These are phyloP conservation scores for Ifrita kowaldi DNA, from an alignment of 2,113 vertebrate genomes.

Conservation along the genomic window DNA sequence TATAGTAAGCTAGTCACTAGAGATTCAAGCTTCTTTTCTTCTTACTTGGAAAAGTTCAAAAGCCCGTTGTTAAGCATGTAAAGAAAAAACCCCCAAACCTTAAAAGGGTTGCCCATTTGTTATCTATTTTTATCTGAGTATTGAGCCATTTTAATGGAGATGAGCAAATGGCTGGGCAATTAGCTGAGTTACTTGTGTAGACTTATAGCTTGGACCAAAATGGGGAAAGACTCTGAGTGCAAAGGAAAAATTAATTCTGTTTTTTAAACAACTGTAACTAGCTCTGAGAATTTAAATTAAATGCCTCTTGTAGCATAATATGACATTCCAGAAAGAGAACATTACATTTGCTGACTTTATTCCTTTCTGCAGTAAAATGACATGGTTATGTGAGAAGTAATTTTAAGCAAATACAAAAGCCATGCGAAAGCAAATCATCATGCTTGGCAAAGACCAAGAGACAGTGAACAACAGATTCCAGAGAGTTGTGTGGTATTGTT, in stretches of 20 bases:
- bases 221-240: neutral
- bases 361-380: neutral
- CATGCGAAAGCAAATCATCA: neutral
- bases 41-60: slow-evolving; percentile 47
- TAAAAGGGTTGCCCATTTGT: slow-evolving; percentile 10
- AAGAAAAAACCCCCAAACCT: neutral
- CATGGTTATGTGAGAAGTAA: neutral
- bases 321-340: neutral
- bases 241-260: neutral
- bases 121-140: slow-evolving; percentile 40
- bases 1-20: slow-evolving; percentile 22
- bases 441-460: neutral
- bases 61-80: slow-evolving; percentile 4
- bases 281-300: neutral
- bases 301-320: neutral
- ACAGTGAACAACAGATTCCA: neutral
- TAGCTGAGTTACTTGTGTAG: neutral
- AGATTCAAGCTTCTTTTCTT: slow-evolving; percentile 45
- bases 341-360: neutral
- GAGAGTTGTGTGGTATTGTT: neutral
- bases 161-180: neutral
- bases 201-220: neutral
- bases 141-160: slow-evolving; percentile 28
- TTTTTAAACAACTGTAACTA: neutral
- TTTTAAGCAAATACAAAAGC: neutral